These are phyloP conservation scores for Ochotona curzoniae DNA, from an alignment of 2,113 vertebrate species.

Conservation along the genomic window DNA sequence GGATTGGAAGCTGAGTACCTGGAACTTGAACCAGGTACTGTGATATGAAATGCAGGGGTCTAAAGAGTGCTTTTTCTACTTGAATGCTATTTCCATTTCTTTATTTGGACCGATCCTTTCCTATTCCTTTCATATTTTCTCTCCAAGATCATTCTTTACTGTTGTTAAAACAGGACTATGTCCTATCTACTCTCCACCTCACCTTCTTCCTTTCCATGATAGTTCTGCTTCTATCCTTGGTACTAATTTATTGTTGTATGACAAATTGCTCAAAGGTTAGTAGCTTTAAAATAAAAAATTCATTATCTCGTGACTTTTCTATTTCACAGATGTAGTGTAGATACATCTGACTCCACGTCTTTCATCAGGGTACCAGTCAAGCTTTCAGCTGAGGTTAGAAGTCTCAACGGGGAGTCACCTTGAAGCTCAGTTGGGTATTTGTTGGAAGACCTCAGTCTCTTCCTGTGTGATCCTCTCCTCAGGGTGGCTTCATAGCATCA, in stretches of 20 bases:
- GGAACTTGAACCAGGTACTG: no score
- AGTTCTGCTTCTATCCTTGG: not conserved
- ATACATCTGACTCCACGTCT: not conserved
- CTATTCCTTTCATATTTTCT: not conserved
- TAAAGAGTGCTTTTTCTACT: not conserved
- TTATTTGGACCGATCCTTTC: conserved; percentile 9
- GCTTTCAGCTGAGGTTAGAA: not conserved
- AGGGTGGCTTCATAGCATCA: not conserved
- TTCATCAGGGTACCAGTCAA: not conserved
- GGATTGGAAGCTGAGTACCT: no score
- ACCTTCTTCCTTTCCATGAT: not conserved
- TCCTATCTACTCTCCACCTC: not conserved
- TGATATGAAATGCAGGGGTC: no score
- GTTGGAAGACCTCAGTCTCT: not conserved
- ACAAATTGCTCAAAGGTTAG: conserved; percentile 13
- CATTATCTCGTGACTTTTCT: not conserved
- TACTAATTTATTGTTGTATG: not conserved
- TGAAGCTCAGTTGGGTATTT: not conserved
- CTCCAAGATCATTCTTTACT: conserved; percentile 23
- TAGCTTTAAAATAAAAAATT: not conserved
- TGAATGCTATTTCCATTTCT: not conserved
- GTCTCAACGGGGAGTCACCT: not conserved
- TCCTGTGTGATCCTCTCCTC: not conserved
- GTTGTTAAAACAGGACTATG: not conserved
- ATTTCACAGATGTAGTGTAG: no score